Base-by-base conservation (phyloP, 2,113 vertebrate genomes). In the Scalopus aquaticus region DNA sequence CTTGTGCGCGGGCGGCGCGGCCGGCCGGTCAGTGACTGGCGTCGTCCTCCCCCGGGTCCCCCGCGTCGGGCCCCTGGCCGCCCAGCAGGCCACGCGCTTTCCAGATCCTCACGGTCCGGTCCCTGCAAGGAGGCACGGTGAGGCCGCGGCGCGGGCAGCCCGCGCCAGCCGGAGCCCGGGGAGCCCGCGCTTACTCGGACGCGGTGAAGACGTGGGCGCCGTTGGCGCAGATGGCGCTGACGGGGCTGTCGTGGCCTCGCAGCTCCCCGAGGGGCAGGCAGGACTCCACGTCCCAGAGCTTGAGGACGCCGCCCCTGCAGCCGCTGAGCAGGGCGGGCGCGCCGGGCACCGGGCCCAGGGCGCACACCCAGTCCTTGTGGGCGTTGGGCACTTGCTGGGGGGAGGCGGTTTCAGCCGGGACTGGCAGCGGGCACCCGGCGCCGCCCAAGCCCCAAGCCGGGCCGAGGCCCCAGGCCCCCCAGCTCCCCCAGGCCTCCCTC, bases 91-190 rank as follows among this genome's bases (percentile, higher is more conserved):
- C 98, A 76, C 98, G 99, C 94, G 98, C 98, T 96, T 99, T 99
- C 99, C 99, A 99, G 95, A 99, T 99, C 97, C 99, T 99, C 97
- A 99, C 99, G 20, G 99, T 99, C 64, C 99, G 99, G 96, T 99
- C 99, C 97, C 99, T 99, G 97, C 28, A 80, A 28, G 19, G 62
- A 84, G 76, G 46, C 35, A 88, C 11, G 20, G 37, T 10, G 35
- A 72, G 69, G 6, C 7, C 3, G 22, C 69, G 22, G 20, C 9
- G 22, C 1, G 37, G 69, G 20, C 37, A 32, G 30, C 15, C 49
- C 15, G 51, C 15, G 16, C 51, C 51, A 19, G 15, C 4, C 4
- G 51, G 51, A 54, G 15, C 26, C 32, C 62, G 32, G n/a, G 17
- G n/a, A 2, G 13, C 2, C 16, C 13, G n/a, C 35, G 99, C 99